Evolutionary conservation across 2,113 vertebrate genomes (phyloP).

Genomic region (Rynchops niger): DNA sequence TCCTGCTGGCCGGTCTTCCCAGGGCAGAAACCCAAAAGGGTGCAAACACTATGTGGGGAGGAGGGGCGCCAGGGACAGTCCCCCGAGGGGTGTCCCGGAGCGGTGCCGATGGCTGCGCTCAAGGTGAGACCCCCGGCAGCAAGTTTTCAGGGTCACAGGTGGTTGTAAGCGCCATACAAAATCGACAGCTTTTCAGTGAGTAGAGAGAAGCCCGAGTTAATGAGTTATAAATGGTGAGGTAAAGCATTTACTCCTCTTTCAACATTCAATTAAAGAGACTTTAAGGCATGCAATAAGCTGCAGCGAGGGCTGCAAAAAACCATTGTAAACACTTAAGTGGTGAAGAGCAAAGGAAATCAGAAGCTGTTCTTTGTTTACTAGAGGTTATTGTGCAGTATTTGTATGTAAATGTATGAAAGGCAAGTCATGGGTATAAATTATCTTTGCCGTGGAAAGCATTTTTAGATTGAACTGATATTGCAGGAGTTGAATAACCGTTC

Average conservation of each 20-base stretch:
- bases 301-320: background rate
- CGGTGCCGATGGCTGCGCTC: rapidly evolving
- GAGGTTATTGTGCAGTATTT: background rate
- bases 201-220: background rate
- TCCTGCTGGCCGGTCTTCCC: too few species aligned
- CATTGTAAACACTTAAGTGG: background rate
- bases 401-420: background rate
- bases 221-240: background rate
- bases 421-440: background rate
- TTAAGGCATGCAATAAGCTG: background rate
- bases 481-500: background rate
- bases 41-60: rapidly evolving
- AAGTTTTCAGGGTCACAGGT: background rate
- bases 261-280: background rate
- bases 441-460: background rate
- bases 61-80: rapidly evolving
- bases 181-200: background rate
- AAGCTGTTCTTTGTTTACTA: background rate
- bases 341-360: background rate
- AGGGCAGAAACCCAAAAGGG: background rate
- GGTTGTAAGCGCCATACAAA: background rate
- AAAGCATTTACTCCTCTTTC: background rate
- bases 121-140: background rate
- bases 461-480: background rate
- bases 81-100: too few species aligned